phyloP scores from a whole-genome alignment of 2,888 invertebrate species.

The Dorcus parallelipipedus region DNA sequence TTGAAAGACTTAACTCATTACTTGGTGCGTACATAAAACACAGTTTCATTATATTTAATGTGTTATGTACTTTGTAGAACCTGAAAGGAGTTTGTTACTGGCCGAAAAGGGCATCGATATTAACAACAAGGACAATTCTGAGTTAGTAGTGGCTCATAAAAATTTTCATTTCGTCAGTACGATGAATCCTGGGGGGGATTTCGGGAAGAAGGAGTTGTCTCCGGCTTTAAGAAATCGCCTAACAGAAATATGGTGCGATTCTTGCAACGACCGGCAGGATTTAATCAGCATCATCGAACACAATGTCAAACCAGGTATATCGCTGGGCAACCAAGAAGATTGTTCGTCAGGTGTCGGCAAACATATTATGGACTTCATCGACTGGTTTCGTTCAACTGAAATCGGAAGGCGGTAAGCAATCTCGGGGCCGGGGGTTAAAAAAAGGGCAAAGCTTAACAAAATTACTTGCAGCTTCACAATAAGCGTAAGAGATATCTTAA shows the following conservation, averaged over 20 bases:
- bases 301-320: constrained; percentile 62
- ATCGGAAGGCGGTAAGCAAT: constrained; percentile 59
- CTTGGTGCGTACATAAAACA: constrained; percentile 58
- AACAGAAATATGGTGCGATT: constrained; percentile 97
- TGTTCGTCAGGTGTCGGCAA: constrained; percentile 60
- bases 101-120: constrained; percentile 82
- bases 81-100: constrained; percentile 84
- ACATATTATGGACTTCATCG: constrained; percentile 75
- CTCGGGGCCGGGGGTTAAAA: too few species aligned
- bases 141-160: constrained; percentile 62
- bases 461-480: constrained; percentile 65
- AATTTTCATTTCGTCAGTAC: constrained; percentile 92
- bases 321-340: constrained; percentile 54
- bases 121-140: constrained; percentile 51
- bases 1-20: constrained; percentile 95
- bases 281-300: constrained; percentile 76
- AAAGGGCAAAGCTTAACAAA: too few species aligned
- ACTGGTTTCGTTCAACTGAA: constrained; percentile 70
- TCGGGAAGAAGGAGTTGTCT: constrained; percentile 98
- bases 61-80: too few species aligned
- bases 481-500: constrained; percentile 87
- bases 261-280: constrained; percentile 69
- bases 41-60: too few species aligned
- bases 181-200: constrained; percentile 99
- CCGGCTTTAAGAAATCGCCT: constrained; percentile 96